These are phyloP conservation scores for Isotomurus palustris DNA, from an alignment of 2,888 invertebrate genomes.

Conservation along the genomic window DNA sequence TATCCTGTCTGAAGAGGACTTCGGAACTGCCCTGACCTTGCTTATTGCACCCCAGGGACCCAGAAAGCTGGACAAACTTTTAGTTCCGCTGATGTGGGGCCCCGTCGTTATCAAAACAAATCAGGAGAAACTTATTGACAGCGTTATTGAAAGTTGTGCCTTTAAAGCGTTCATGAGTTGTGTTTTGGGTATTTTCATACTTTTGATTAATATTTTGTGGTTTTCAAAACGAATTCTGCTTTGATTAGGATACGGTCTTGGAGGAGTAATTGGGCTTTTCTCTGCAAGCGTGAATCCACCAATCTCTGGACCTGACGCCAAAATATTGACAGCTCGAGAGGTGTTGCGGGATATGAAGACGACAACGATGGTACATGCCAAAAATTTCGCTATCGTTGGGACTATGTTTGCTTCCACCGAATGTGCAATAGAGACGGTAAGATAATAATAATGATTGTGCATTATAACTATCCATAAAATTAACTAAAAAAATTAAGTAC, in stretches of 20 bases:
- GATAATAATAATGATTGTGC: too few species aligned
- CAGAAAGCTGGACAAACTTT: conserved; percentile 64
- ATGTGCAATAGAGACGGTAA: conserved; percentile 86
- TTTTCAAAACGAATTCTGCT: too few species aligned
- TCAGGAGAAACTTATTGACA: conserved; percentile 82
- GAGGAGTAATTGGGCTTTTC: conserved; percentile 91
- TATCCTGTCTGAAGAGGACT: conserved; percentile 23
- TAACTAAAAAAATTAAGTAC: too few species aligned
- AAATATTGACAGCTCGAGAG: conserved; percentile 77
- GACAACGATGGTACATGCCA: conserved; percentile 87
- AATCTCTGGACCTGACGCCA: conserved; percentile 62
- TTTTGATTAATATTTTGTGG: too few species aligned
- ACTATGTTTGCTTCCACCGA: conserved; percentile 90
- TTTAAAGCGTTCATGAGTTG: conserved; percentile 91
- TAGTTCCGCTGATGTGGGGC: conserved; percentile 72
- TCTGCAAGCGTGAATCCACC: conserved; percentile 94
- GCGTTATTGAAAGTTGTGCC: conserved; percentile 83
- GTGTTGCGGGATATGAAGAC: conserved; percentile 87
- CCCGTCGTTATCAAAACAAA: conserved; percentile 76
- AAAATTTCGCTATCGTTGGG: conserved; percentile 96
- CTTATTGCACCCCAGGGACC: conserved; percentile 20
- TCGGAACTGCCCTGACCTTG: conserved; percentile 26
- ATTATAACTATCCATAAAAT: too few species aligned
- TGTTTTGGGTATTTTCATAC: conserved; percentile 67
- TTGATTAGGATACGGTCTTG: conserved; percentile 86